Base-by-base conservation (phyloP, 2,888 invertebrate genomes). In the Synanthedon tipuliformis region DNA sequence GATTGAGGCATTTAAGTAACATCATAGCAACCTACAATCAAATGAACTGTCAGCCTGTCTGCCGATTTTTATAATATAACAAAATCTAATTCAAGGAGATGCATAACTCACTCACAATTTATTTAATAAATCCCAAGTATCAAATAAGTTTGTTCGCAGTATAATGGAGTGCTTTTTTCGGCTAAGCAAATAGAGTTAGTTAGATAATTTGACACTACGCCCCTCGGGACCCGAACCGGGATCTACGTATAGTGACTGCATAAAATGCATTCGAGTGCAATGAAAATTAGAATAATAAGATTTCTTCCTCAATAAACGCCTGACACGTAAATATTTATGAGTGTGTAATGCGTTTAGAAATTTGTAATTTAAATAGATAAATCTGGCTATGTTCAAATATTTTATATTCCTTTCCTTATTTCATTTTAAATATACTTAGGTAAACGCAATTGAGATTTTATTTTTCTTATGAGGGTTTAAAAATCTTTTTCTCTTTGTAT, bases 161-260 rank as follows among this genome's bases (percentile, higher is more conserved):
- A 49, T 11, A 23, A 12, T 56, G 56, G 64, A 63, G 55, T 57
- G 54, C 59, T 63, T 66, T 72, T 76, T 78, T 75, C 61, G 67
- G 65, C 68, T 74, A 73, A 74, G 75, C 76, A 77, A 79, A 80
- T 77, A 73, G 71, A 77, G 75, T 81, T 80, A 78, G 77, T 76
- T 77, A 77, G 79, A 79, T 78, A 78, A 80, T 79, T 78, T 74
- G 76, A 75, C 69, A 59, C 59, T 61, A 57, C 56, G 61, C 71
- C 79, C 67, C 71, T 56, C 48, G 79, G 75, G 81, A 75, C 59
- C 61, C 48, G 64, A 74, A 73, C 72, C 62, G 68, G 68, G 71
- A 73, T 71, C 70, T 74, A 23, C 16, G 34, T 34, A 34, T 34
- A 45, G 69, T 73, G 23, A 70, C 71, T 66, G 63, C 62, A 66